Percentiles rank a stretch among this genome's conserved stretches.
Evolutionary conservation across 2,888 invertebrate genomes (phyloP).

Genomic region (Crossocerus cetratus): DNA sequence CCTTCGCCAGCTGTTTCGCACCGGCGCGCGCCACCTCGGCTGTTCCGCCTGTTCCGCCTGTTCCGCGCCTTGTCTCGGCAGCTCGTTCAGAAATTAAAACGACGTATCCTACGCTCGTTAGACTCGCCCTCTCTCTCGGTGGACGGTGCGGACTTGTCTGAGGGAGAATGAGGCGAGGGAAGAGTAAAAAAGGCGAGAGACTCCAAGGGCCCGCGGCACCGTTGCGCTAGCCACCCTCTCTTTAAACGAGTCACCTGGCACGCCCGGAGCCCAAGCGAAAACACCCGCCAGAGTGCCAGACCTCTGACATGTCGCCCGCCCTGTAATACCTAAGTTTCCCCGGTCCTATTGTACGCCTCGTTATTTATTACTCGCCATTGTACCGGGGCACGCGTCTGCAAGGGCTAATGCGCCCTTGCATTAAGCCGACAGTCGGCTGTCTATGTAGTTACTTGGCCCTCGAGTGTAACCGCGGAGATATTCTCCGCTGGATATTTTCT

Average conservation of each 20-base stretch:
- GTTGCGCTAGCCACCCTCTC: background rate
- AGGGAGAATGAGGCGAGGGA: too few species aligned
- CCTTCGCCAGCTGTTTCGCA: constrained; percentile 3
- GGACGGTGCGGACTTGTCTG: too few species aligned
- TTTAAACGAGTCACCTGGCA: background rate
- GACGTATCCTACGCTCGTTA: constrained; percentile 30
- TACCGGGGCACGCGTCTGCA: background rate
- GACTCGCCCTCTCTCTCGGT: constrained; percentile 4
- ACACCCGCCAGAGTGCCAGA: background rate
- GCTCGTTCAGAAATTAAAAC: constrained; percentile 50
- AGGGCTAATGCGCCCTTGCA: too few species aligned
- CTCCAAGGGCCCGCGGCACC: too few species aligned
- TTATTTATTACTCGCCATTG: background rate
- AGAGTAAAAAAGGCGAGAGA: too few species aligned
- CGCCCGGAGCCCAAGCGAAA: background rate
- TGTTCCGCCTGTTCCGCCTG: constrained; percentile 3
- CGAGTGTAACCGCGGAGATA: too few species aligned
- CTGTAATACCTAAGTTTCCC: too few species aligned
- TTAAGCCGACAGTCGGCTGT: too few species aligned
- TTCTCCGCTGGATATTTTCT: background rate
- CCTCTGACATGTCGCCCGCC: too few species aligned
- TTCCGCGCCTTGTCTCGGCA: constrained; percentile 9
- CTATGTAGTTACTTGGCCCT: too few species aligned
- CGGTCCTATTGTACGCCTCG: background rate
- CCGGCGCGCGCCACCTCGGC: too few species aligned